phyloP scores from a whole-genome alignment of 2,113 vertebrate genomes.

The Arvicanthis niloticus region DNA sequence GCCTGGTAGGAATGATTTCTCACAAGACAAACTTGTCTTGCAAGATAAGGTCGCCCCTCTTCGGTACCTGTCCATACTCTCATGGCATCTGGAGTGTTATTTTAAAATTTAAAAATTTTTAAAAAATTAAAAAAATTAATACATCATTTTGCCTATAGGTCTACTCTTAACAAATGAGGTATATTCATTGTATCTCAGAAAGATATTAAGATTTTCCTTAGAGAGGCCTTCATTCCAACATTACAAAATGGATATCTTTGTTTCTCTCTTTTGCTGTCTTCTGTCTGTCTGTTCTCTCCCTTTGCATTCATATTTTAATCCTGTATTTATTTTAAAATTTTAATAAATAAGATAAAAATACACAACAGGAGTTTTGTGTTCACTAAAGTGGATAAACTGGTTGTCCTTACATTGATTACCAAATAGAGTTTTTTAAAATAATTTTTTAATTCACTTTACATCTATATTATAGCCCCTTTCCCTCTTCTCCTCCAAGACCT shows the following conservation, averaged over 20 bases:
- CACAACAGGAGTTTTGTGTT: background rate
- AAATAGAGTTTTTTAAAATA: background rate
- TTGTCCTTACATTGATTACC: background rate
- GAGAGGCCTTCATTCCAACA: background rate
- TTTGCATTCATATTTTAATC: background rate
- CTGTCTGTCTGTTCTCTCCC: background rate
- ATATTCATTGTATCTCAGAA: background rate
- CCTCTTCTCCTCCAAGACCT: too few relatives aligned
- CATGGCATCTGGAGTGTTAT: background rate
- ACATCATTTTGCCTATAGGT: background rate
- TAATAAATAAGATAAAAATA: background rate
- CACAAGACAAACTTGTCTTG: background rate
- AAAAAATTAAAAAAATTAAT: background rate
- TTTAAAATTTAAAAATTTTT: background rate
- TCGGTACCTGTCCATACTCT: background rate
- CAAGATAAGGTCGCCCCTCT: background rate
- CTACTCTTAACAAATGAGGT: background rate
- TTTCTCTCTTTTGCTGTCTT: background rate
- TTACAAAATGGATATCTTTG: background rate
- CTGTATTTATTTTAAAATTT: background rate
- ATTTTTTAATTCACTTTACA: too few relatives aligned
- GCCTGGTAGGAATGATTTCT: background rate
- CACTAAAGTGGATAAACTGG: too few relatives aligned
- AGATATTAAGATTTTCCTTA: background rate
- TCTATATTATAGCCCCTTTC: too few relatives aligned